These are phyloP conservation scores for Ladona fulva DNA, from an alignment of 1,140 invertebrate genomes.

Conservation along the genomic window DNA sequence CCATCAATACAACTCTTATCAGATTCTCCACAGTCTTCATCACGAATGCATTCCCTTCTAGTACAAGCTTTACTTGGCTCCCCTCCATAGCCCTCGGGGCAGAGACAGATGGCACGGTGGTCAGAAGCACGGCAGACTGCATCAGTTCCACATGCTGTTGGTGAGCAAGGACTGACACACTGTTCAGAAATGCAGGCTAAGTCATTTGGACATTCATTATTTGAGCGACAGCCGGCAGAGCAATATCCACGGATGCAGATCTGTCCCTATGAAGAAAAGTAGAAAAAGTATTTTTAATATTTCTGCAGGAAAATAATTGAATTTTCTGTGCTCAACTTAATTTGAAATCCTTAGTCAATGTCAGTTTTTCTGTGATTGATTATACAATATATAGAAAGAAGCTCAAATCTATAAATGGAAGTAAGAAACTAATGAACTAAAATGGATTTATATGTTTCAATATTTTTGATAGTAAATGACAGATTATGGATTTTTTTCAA, in stretches of 20 bases:
- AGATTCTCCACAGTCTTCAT: constrained; percentile 63
- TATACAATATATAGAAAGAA: no score
- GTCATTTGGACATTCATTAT: constrained; percentile 69
- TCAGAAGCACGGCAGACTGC: constrained; percentile 64
- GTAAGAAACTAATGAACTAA: no score
- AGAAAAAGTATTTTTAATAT: no score
- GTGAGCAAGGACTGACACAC: constrained; percentile 66
- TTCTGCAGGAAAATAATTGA: constrained; percentile 26
- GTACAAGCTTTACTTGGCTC: constrained; percentile 43
- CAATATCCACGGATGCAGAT: constrained; percentile 55
- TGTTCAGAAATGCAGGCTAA: constrained; percentile 64
- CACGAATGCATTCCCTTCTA: constrained; percentile 62
- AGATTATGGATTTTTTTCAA: no score
- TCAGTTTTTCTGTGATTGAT: no score
- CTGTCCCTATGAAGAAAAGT: constrained; percentile 38
- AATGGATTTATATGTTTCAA: no score
- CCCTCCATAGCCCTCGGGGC: constrained; percentile 72
- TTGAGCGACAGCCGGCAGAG: constrained; percentile 61
- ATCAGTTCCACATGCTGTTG: constrained; percentile 56
- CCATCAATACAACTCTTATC: constrained; percentile 61
- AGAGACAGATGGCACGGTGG: constrained; percentile 71
- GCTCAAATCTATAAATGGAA: no score
- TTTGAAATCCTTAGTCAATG: no score
- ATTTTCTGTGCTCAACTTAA: no score
- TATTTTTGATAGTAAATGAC: no score